Base-by-base conservation (phyloP, 2,797 vertebrate genomes). In the Anguilla obscura region DNA sequence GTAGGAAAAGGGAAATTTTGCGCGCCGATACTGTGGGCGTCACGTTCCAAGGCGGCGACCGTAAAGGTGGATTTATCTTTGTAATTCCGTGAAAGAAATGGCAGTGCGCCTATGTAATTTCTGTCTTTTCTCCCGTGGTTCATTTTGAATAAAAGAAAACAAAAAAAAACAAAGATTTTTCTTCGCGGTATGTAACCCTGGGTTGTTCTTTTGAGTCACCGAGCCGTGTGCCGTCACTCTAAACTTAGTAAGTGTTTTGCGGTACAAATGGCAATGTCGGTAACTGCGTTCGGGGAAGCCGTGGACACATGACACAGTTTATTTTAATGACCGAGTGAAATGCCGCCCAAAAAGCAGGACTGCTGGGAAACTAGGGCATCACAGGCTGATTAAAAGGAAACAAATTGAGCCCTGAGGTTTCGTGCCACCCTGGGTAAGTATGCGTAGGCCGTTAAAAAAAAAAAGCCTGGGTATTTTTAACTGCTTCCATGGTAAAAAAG, bases 241-340 rank as follows among this genome's bases (percentile, higher is more conserved):
- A 21, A 40, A 40, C 21, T 30, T 36, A 66, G 48, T 66, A 27
- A 24, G 7, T 54, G 33, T n/a, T 74, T 24, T 21, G 45, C 40
- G n/a, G 40, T n/a, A 10, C 1, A 45, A 21, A 21, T 21, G 18
- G 12, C 8, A 1, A 48, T 36, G 27, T n/a, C 24, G 40, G 79
- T n/a, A 21, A n/a, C 1, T n/a, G 40, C 18, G 45, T 48, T 8
- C 88, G 88, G 87, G 91, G 92, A 93, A 93, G 92, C 80, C 90
- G 89, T 87, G 90, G 91, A 94, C 92, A 93, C 92, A 94, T 94
- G 92, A 93, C 92, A 93, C 90, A 93, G 93, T 94, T 95, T 94
- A 93, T 92, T 93, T 93, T 94, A 95, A 94, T 94, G 92, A 94
- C 92, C 90, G 90, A 91, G 89, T 92, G 91, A 87, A 86, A 88